phyloP scores from a whole-genome alignment of 2,888 invertebrate species.

The Auanema freiburgensis region DNA sequence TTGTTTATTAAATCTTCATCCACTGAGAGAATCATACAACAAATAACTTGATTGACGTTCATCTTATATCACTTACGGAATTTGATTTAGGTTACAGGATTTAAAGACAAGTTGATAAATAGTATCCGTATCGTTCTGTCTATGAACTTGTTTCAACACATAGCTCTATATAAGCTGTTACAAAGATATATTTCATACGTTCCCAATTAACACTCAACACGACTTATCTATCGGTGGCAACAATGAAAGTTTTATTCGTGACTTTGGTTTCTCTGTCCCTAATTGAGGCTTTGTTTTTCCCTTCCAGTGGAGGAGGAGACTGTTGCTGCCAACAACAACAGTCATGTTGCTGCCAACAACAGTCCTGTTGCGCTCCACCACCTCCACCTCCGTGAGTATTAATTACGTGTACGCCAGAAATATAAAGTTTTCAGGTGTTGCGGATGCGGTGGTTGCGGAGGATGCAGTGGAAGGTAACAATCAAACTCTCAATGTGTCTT shows the following conservation, averaged over 20 bases:
- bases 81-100: too few species aligned
- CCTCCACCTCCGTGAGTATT: conserved; percentile 18
- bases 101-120: too few species aligned
- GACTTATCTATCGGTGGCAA: too few species aligned
- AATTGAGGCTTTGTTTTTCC: conserved; percentile 11
- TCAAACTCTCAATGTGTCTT: not conserved
- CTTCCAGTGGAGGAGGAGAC: conserved; percentile 16
- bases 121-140: not conserved
- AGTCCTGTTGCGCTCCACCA: conserved; percentile 6
- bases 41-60: not conserved
- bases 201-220: too few species aligned
- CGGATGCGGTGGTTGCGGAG: conserved; percentile 12
- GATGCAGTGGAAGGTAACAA: conserved; percentile 10
- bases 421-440: not conserved
- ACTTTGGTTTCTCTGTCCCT: not conserved
- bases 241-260: too few species aligned
- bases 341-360: conserved; percentile 8
- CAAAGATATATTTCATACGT: too few species aligned
- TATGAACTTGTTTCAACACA: conserved; percentile 2
- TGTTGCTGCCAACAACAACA: conserved; percentile 7
- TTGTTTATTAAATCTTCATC: not conserved
- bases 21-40: not conserved
- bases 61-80: not conserved
- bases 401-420: not conserved
- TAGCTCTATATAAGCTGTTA: not conserved